Percentiles rank a stretch among this genome's conserved stretches.
phyloP scores from a whole-genome alignment of 2,113 vertebrate species.

The Hucho hucho region DNA sequence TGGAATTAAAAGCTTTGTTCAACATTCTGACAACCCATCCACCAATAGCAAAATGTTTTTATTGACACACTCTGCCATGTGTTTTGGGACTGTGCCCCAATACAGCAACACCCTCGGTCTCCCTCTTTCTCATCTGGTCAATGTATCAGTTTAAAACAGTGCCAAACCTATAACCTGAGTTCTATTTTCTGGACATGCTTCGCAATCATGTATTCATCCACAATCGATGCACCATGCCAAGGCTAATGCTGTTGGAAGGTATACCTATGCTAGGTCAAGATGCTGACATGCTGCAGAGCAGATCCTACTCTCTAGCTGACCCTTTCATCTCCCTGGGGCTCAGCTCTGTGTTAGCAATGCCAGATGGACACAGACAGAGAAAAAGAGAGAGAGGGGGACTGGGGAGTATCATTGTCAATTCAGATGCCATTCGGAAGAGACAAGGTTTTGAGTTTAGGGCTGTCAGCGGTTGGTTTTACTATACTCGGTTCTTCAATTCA shows the following conservation, averaged over 20 bases:
- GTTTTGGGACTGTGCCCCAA: background rate
- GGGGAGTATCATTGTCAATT: background rate
- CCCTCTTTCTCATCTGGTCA: conserved; percentile 27
- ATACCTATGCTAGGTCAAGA: conserved; percentile 29
- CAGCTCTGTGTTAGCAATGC: no score
- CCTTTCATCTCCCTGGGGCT: conserved; percentile 46
- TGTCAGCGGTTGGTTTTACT: background rate
- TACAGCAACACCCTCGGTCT: background rate
- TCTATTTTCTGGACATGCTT: conserved; percentile 35
- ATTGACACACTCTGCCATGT: background rate
- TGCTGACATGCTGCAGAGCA: conserved; percentile 19
- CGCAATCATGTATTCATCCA: conserved; percentile 45
- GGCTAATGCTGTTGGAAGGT: conserved; percentile 38
- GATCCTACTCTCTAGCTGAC: conserved; percentile 46
- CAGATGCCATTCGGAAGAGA: conserved; percentile 23
- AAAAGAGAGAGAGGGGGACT: conserved; percentile 28
- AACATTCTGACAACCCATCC: conserved; percentile 14
- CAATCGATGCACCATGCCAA: conserved; percentile 38
- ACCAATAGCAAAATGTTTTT: conserved; percentile 13
- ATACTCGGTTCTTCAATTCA: background rate
- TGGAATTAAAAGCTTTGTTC: background rate
- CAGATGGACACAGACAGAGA: no score
- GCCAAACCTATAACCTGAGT: conserved; percentile 37
- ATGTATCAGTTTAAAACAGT: conserved; percentile 29
- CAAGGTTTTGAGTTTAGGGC: background rate